Evolutionary conservation across 2,797 vertebrate genomes (phyloP).

Genomic region (Sylvilagus floridanus): DNA sequence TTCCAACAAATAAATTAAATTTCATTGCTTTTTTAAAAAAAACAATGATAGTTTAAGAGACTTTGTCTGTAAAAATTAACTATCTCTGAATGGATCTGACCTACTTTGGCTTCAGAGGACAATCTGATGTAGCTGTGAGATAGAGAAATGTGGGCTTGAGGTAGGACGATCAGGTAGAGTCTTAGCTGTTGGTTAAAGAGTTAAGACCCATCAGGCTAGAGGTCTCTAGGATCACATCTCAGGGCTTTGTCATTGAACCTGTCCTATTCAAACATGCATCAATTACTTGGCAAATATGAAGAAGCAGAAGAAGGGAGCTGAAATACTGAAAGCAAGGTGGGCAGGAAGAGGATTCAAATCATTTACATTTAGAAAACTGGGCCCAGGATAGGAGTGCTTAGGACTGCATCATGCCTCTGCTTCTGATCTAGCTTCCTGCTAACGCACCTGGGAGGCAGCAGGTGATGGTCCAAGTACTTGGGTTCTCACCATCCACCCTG

Average conservation of each 20-base stretch:
- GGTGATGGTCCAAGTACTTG: too few relatives aligned
- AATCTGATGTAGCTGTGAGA: not conserved
- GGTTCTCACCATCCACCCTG: too few relatives aligned
- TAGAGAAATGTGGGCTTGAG: not conserved
- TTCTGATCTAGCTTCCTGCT: too few relatives aligned
- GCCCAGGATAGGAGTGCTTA: too few relatives aligned
- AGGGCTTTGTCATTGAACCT: not conserved
- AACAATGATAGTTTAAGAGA: conserved; percentile 2
- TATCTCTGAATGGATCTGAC: not conserved
- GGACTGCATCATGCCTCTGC: too few relatives aligned
- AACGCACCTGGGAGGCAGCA: too few relatives aligned
- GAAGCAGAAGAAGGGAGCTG: not conserved
- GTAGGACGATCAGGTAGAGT: not conserved
- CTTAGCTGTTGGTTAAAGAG: not conserved
- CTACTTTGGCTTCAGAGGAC: not conserved
- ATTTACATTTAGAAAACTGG: too few relatives aligned
- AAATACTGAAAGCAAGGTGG: not conserved
- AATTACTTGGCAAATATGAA: not conserved
- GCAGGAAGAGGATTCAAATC: too few relatives aligned
- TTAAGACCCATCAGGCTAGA: not conserved
- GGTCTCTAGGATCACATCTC: not conserved
- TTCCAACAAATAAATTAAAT: conserved; percentile 24
- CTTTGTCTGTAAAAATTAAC: not conserved
- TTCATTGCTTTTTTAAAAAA: not conserved
- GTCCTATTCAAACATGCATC: not conserved